These are phyloP conservation scores for Zeus faber DNA, from an alignment of 2,113 vertebrate genomes.

Conservation along the genomic window DNA sequence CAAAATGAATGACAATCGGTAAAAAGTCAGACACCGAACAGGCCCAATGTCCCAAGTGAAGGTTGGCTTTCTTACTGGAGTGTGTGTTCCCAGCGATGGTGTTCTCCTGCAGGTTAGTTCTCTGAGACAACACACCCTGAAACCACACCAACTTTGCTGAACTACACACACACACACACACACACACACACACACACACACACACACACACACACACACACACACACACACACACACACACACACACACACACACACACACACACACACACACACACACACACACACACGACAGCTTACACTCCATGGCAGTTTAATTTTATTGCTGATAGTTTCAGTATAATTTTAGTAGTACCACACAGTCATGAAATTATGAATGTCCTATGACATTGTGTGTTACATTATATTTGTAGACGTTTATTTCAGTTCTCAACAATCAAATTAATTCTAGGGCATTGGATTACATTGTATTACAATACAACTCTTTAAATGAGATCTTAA, in stretches of 20 bases:
- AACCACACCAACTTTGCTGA: slow-evolving; percentile 51
- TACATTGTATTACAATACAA: no score
- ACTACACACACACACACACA: slow-evolving; percentile 12
- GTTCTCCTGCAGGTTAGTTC: slow-evolving; percentile 30
- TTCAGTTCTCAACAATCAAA: no score
- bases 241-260: not conserved
- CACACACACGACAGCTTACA: slow-evolving; percentile 1
- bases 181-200: slow-evolving; percentile 8
- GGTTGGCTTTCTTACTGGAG: slow-evolving; percentile 9
- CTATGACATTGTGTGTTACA: no score
- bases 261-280: slow-evolving; percentile 2
- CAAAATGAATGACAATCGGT: no score
- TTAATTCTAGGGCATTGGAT: no score
- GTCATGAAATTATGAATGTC: no score
- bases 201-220: not conserved
- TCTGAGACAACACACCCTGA: slow-evolving; percentile 42
- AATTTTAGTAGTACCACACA: no score
- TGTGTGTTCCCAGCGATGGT: not conserved
- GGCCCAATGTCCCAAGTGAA: no score
- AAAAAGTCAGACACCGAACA: no score
- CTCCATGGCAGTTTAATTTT: not conserved
- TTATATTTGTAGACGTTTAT: no score
- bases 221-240: not conserved
- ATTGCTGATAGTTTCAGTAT: no score
- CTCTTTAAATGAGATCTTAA: no score